Base-by-base conservation (phyloP, 1,140 invertebrate species). In the Helicoverpa zea region DNA sequence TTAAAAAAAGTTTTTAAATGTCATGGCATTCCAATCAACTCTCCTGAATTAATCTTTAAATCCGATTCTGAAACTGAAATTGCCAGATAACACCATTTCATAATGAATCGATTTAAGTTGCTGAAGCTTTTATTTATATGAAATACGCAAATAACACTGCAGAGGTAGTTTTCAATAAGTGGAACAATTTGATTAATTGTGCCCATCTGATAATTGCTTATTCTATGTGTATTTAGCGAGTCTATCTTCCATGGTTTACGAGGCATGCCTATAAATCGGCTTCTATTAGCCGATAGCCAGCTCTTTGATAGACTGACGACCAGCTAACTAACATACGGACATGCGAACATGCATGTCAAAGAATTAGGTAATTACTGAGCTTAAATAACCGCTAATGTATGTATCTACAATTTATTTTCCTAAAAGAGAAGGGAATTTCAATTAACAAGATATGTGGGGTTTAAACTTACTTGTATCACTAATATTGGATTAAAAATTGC, bases 221-320 rank as follows among this genome's bases (percentile, higher is more conserved):
- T 12, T 75, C 73, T 77, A 47, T 77, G 75, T n/a, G 23, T 77
- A 64, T 77, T 77, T 77, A 64, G 49, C 29, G 29, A 5, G n/a
- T 30, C 72, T 49, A 16, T 64, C 73, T 63, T 76, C 61, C 54
- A 2, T 18, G 35, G 5, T 58, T 61, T 58, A 58, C 54, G n/a
- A 61, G 18, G 49, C 61, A 66, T 64, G 75, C 58, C 54, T 63
- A 76, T 64, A 77, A 77, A 77, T 77, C 49, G 59, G 9, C 47
- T 52, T 30, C 58, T 77, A 52, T 54, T 77, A 77, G 29, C 51
- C 29, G 73, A 52, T 76, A 76, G 35, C 30, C 2, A 5, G n/a
- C 30, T 9, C 61, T 61, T 10, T 64, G 61, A 64, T 77, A 23
- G 13, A 35, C 35, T 29, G 75, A 77, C 23, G 4, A 54, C 61